A percentile compares a stretch with the other conserved stretches of the same genome.
These are phyloP conservation scores for Manis javanica DNA, from an alignment of 2,797 vertebrate genomes.

Conservation along the genomic window DNA sequence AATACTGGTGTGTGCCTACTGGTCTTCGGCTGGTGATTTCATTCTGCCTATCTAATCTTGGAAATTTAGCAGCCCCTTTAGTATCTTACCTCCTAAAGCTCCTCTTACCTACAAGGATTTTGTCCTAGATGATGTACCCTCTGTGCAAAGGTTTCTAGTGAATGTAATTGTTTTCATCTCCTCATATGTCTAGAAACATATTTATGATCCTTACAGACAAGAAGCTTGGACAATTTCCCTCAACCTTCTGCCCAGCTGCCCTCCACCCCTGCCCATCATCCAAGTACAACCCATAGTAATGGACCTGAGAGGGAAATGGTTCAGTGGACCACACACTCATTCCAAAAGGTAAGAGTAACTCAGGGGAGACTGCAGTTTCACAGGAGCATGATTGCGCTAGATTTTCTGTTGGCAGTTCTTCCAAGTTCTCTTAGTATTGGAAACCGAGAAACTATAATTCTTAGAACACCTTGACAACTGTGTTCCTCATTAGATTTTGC, in stretches of 20 bases:
- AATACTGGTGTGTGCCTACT: background rate
- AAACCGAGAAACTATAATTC: background rate
- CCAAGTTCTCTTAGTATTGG: background rate
- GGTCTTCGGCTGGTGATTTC: background rate
- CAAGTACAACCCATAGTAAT: background rate
- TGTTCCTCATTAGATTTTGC: background rate
- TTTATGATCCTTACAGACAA: background rate
- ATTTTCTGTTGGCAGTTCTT: background rate
- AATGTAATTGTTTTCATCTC: background rate
- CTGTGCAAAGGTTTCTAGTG: background rate
- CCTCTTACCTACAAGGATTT: background rate
- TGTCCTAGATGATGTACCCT: background rate
- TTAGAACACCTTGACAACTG: background rate
- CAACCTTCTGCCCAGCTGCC: background rate
- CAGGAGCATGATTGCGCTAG: background rate
- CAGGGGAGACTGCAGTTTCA: background rate
- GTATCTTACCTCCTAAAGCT: background rate
- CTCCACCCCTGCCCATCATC: background rate
- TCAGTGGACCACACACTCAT: background rate
- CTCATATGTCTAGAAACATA: constrained; percentile 9
- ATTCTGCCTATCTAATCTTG: background rate
- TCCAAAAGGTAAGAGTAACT: background rate
- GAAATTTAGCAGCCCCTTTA: background rate
- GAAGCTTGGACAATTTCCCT: background rate
- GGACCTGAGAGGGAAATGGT: background rate